Percentiles rank a stretch among this genome's conserved stretches.
These are phyloP conservation scores for Coenobita brevimanus DNA, from an alignment of 1,140 invertebrate genomes.

Conservation along the genomic window DNA sequence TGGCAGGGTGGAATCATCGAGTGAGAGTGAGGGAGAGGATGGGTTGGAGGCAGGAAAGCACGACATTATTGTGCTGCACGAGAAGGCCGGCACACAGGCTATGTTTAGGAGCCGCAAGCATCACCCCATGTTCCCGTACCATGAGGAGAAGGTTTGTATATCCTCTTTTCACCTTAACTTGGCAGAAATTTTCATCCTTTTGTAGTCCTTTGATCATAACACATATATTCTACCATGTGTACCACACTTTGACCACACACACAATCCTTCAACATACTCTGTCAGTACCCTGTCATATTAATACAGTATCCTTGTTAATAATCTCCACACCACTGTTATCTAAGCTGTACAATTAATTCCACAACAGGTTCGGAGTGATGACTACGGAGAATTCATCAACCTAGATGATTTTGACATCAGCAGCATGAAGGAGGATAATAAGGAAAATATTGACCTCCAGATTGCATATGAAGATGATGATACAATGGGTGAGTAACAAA, in stretches of 20 bases:
- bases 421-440: slow-evolving; percentile 52
- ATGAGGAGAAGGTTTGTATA: slow-evolving; percentile 88
- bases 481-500: slow-evolving; percentile 40
- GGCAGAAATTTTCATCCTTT: too few relatives aligned
- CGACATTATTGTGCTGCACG: slow-evolving; percentile 91
- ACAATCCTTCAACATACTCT: too few relatives aligned
- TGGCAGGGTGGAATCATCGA: slow-evolving; percentile 76
- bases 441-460: slow-evolving; percentile 49
- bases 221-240: too few relatives aligned
- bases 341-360: background rate
- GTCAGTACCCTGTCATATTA: too few relatives aligned
- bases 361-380: slow-evolving; percentile 81
- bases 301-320: too few relatives aligned
- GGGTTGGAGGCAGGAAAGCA: slow-evolving; percentile 82
- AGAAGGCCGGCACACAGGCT: slow-evolving; percentile 77
- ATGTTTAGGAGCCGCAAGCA: slow-evolving; percentile 75
- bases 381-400: slow-evolving; percentile 94
- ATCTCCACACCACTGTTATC: background rate
- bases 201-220: too few relatives aligned
- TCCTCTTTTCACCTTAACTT: background rate
- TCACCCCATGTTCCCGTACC: slow-evolving; percentile 96
- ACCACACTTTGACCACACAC: too few relatives aligned
- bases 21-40: slow-evolving; percentile 87
- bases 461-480: slow-evolving; percentile 41
- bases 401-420: slow-evolving; percentile 70